Evolutionary conservation across 2,797 vertebrate genomes (phyloP).

Genomic region (Chaunax sp.): DNA sequence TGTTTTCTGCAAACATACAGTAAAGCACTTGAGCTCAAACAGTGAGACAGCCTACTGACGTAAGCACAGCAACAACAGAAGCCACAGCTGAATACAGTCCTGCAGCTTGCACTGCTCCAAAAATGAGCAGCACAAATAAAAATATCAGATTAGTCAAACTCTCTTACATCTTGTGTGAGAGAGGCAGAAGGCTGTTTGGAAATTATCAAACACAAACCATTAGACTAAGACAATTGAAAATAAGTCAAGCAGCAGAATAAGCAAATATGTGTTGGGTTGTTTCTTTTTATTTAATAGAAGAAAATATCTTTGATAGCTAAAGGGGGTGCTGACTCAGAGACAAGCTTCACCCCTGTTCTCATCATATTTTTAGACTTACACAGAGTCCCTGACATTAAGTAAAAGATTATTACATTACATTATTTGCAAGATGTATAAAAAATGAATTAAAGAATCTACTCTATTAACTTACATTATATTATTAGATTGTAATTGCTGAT

Average conservation of each 20-base stretch:
- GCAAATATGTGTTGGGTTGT: background rate
- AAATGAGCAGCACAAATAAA: conserved; percentile 48
- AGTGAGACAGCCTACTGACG: conserved; percentile 42
- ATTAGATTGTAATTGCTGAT: no score
- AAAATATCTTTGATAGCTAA: background rate
- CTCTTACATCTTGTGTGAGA: conserved; percentile 46
- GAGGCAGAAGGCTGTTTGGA: conserved; percentile 42
- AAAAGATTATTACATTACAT: no score
- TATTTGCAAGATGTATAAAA: no score
- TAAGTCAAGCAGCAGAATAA: conserved; percentile 17
- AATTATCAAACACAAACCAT: conserved; percentile 27
- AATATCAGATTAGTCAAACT: conserved; percentile 37
- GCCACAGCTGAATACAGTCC: conserved; percentile 11
- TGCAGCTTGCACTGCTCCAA: conserved; percentile 38
- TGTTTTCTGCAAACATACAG: conserved; percentile 50
- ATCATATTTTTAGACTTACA: no score
- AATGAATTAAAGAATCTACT: no score
- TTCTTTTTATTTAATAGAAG: background rate
- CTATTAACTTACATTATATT: no score
- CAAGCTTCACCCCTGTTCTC: no score
- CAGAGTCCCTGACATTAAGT: no score
- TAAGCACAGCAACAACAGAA: conserved; percentile 43
- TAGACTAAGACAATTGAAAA: conserved; percentile 25
- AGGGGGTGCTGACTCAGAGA: no score
- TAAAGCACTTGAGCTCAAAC: conserved; percentile 15